Evolutionary conservation across 2,888 invertebrate species (phyloP), one percentile per base, ranked within the genome.

Genomic region (Drosophila tanythrix): DNA sequence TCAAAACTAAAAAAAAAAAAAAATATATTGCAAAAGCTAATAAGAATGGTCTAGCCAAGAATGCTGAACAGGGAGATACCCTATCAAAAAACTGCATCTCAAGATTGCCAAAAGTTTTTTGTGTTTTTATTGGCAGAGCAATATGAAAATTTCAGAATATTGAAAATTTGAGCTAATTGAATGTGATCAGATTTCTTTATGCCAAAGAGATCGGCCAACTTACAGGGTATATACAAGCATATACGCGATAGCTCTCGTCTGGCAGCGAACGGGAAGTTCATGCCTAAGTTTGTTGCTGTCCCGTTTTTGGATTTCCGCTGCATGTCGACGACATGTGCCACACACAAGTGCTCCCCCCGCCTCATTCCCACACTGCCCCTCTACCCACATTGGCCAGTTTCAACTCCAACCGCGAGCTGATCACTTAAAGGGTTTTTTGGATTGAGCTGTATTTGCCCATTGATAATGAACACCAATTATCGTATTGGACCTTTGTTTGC

Each of bases 391-490:
- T n/a, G 6, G 1, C 31, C 27, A 27, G 5, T 15, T 27, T 10
- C 33, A 33, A 11, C 25, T 3, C 11, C 35, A 35, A 18, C 29
- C 3, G 40, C 38, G 25, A n/a, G 51, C 25, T 56, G 76, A 87
- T 82, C 89, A 76, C 76, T 76, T 79, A 74, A 85, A 89, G 84
- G 90, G 86, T 68, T 80, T 74, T 67, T 67, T 46, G 65, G 50
- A 89, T 85, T 88, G 86, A 84, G 82, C 74, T 77, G 69, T 85
- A 85, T 85, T 89, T 85, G 81, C 78, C 85, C 78, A 88, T 76
- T 88, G 90, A 86, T 86, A 89, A 89, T 89, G 88, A 88, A 76
- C 76, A 73, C 60, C 89, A 86, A 89, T 86, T 86, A 86, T 61
- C 83, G 67, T 66, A 62, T 72, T 62, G 58, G 62, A 46, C 51